Evolutionary conservation across 2,888 invertebrate genomes (phyloP), one percentile per base, ranked within the genome.

Genomic region (Salpingus planirostris): DNA sequence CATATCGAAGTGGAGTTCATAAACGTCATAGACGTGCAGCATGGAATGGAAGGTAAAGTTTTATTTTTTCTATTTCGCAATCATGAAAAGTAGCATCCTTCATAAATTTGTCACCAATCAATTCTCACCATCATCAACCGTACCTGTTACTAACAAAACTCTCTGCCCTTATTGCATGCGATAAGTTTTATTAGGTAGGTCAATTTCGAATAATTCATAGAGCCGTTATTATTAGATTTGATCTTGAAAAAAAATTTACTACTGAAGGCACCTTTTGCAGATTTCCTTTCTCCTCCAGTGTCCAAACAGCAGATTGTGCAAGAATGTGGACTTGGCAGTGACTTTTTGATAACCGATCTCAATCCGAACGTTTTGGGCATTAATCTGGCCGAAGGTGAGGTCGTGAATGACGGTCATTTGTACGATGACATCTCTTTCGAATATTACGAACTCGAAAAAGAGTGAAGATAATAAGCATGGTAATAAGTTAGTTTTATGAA

Each of bases 251-350:
- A 27, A 4, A 13, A 27, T 13, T 27, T n/a, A 13, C n/a, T n/a
- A n/a, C n/a, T n/a, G n/a, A n/a, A n/a, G n/a, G n/a, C n/a, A n/a
- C n/a, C n/a, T n/a, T 47, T 57, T 59, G 21, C 57, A 72, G 74
- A 72, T 57, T 74, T 74, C 47, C 56, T 74, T 37, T 69, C 71
- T 47, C 73, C 73, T 24, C 60, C 64, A 36, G 80, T 86, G 27
- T 80, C 85, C 18, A 80, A 83, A 52, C 84, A 86, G 55, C 78
- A 84, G 46, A 78, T 83, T 3, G 82, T 82, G 5, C 72, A 79
- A 40, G 87, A 86, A 57, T 83, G 84, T 45, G 85, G 85, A 0
- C 69, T 87, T 12, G 66, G 74, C n/a, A 67, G 65, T 15, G 67
- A 70, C 33, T 71, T 69, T 45, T 57, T 73, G 14, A 69, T 73